Conservation (phyloP, 23 tunicate genomes). For the Corella eumyota region DNA sequence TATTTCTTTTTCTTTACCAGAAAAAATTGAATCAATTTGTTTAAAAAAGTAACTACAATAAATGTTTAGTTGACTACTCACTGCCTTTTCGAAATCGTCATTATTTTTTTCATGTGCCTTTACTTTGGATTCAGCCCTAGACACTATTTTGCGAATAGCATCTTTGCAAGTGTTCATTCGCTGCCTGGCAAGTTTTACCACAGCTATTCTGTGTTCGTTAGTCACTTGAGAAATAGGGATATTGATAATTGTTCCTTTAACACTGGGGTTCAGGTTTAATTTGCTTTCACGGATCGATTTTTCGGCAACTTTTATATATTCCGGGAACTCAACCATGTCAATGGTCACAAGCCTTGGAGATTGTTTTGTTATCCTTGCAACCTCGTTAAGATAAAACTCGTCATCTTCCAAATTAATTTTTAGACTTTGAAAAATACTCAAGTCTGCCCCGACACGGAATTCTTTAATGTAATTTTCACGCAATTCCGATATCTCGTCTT, state of each 20-base stretch:
- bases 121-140: conserved; percentile 2
- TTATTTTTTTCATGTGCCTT: conserved; percentile 5
- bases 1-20: conserved; percentile 48
- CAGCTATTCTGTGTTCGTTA: conserved; percentile 30
- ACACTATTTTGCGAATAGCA: conserved; percentile 8
- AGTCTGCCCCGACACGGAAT: conserved; percentile 38
- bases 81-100: conserved; percentile 10
- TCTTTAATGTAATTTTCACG: conserved; percentile 24
- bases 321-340: conserved; percentile 42
- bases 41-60: conserved; percentile 17
- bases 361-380: conserved; percentile 31
- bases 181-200: conserved; percentile 33
- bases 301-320: conserved; percentile 22
- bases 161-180: conserved; percentile 17
- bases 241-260: conserved; percentile 33
- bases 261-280: conserved; percentile 40
- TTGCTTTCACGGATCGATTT: conserved; percentile 20
- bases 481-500: conserved; percentile 9
- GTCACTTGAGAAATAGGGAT: conserved; percentile 48
- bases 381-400: conserved; percentile 18
- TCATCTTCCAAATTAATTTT: conserved; percentile 31
- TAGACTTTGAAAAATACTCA: conserved; percentile 12
- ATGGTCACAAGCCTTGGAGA: conserved; percentile 19
- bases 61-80: conserved; percentile 25
- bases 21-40: conserved; percentile 22